These are phyloP conservation scores for Sturnus vulgaris DNA, from an alignment of 2,113 vertebrate species.

Conservation along the genomic window DNA sequence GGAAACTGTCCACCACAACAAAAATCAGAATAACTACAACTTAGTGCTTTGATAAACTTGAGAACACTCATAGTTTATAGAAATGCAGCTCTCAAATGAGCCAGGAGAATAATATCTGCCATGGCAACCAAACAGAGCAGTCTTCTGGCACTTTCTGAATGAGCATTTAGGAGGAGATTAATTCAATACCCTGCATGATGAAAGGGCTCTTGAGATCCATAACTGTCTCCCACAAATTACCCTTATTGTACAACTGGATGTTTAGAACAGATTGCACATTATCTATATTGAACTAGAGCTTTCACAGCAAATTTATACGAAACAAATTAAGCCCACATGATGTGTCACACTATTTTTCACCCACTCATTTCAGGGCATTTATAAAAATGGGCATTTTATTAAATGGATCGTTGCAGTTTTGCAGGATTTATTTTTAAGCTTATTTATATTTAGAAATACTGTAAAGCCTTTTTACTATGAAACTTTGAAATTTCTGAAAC, in stretches of 20 bases:
- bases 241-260: conserved; percentile 51
- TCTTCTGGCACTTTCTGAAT: conserved; percentile 52
- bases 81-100: conserved; percentile 46
- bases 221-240: conserved; percentile 68
- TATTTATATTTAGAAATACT: conserved; percentile 33
- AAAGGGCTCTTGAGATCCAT: conserved; percentile 64
- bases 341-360: conserved; percentile 10
- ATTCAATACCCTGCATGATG: conserved; percentile 43
- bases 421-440: conserved; percentile 47
- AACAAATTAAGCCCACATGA: conserved; percentile 39
- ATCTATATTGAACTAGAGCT: conserved; percentile 28
- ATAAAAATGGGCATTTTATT: conserved; percentile 17
- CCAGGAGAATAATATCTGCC: conserved; percentile 39
- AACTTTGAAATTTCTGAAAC: not conserved
- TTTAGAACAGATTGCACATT: conserved; percentile 53
- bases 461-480: not conserved
- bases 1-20: not conserved
- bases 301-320: not conserved
- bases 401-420: not conserved
- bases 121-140: conserved; percentile 50
- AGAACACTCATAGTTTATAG: conserved; percentile 39
- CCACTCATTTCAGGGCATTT: not conserved
- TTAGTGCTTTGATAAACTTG: conserved; percentile 24
- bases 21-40: not conserved
- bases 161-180: conserved; percentile 54